Evolutionary conservation across 2,113 vertebrate species (phyloP), one percentile per base, ranked within the genome.

Genomic region (Clarias macrocephalus): DNA sequence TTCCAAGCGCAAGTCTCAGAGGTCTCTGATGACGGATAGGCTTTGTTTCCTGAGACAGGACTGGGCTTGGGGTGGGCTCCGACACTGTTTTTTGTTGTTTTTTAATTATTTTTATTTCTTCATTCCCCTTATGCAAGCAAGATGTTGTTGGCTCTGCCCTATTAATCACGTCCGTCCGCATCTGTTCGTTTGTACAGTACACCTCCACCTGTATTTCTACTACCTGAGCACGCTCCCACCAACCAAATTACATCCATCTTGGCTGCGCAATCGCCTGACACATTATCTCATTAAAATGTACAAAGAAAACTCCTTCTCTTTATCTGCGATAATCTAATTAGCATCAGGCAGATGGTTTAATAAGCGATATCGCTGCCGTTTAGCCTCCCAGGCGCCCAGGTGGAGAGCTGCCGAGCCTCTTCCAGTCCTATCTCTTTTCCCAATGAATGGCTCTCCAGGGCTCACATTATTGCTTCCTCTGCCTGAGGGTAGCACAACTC

Each of bases 321-420:
- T 95, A 96, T 95, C 94, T 95, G 92, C 93, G 93, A 95, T 96
- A 94, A 95, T 96, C 94, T 95, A 96, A 95, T 96, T 96, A 95
- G 93, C 95, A 95, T 95, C 93, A 93, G 93, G 93, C 95, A 96
- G 95, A 96, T 96, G 95, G 95, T 95, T 95, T 96, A 95, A 95
- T 95, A 95, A 95, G 94, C 92, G 94, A 94, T 95, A 95, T 95
- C 91, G 88, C 92, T 90, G 88, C 91, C 93, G 92, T 94, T 95
- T 94, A 94, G 93, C 93, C 94, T 95, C 95, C 95, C 94, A 94
- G 93, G 94, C 92, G 95, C 93, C 94, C 93, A 91, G 92, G 94
- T 94, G 92, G 93, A 94, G 93, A 91, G 92, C 93, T 93, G 91
- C 90, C 92, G 92, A 89, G 84, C 63, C 84, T 87, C 87, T 88